Conservation (phyloP, 2,113 vertebrate species). For the Myotis lucifugus region DNA sequence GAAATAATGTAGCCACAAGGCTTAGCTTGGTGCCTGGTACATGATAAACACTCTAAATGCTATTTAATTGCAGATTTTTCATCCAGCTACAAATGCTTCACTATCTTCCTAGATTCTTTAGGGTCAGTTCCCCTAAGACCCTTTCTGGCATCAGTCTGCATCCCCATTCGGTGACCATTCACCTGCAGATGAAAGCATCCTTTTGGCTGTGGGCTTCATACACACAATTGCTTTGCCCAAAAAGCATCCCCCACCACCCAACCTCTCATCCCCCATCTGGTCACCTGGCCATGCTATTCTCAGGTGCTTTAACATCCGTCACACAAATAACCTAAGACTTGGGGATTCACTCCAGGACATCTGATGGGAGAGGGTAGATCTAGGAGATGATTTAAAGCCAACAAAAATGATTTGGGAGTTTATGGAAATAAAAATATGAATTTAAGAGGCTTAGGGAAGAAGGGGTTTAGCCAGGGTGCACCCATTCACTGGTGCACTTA, state of each 20-base stretch:
- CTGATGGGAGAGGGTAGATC: neutral
- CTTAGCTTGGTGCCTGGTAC: neutral
- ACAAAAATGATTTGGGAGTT: neutral
- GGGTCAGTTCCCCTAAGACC: neutral
- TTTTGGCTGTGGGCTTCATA: neutral
- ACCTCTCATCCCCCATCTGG: rapidly evolving
- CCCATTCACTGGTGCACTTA: neutral
- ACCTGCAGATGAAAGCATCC: neutral
- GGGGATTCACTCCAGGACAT: too few species aligned
- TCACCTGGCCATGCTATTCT: neutral
- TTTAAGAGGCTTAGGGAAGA: neutral
- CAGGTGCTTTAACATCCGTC: neutral
- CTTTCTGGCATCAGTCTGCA: neutral
- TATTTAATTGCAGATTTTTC: neutral
- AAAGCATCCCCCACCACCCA: neutral
- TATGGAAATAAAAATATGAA: neutral
- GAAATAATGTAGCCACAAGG: rapidly evolving
- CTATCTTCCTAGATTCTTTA: neutral
- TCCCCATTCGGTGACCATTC: neutral
- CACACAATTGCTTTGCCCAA: neutral
- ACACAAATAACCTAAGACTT: neutral
- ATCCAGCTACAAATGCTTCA: neutral
- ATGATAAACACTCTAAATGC: neutral
- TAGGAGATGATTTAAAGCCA: neutral
- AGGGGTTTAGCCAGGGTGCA: neutral